Evolutionary conservation across 2,888 invertebrate genomes (phyloP).

Genomic region (Dryobotodes eremita): DNA sequence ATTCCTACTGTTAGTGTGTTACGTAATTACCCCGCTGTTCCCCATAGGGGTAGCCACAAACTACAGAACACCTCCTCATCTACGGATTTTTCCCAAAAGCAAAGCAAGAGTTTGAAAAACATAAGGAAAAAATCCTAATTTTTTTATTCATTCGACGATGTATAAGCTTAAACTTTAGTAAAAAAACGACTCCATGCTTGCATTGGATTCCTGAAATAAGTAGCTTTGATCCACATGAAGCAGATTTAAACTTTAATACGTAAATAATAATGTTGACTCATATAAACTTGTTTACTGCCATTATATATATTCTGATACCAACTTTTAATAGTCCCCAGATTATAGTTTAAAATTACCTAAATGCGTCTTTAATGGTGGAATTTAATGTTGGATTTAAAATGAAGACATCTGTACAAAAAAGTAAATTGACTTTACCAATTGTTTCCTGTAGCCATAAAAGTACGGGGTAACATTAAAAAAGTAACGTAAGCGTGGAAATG

Average conservation of each 20-base stretch:
- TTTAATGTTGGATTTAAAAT: conserved; percentile 67
- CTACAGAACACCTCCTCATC: background rate
- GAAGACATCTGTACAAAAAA: conserved; percentile 70
- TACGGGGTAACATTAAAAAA: conserved; percentile 69
- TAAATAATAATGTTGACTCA: conserved; percentile 55
- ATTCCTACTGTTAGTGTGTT: too few relatives aligned
- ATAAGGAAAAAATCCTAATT: background rate
- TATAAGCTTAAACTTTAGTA: background rate
- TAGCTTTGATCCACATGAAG: background rate
- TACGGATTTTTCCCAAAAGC: too few relatives aligned
- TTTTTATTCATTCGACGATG: background rate
- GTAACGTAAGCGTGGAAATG: conserved; percentile 76
- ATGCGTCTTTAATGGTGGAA: conserved; percentile 71
- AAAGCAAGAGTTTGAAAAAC: background rate
- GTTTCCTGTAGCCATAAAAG: conserved; percentile 72
- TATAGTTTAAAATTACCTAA: conserved; percentile 68
- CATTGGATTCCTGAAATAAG: background rate
- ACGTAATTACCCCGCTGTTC: too few relatives aligned
- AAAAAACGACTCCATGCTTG: background rate
- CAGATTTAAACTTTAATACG: conserved; percentile 26
- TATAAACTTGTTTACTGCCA: conserved; percentile 44
- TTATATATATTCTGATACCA: conserved; percentile 56
- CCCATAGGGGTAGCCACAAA: background rate
- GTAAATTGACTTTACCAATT: conserved; percentile 70
- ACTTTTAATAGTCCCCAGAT: conserved; percentile 59